A percentile compares a stretch with the other conserved stretches of the same genome.
phyloP scores from a whole-genome alignment of 1,140 invertebrate species.

The Spodoptera frugiperda region DNA sequence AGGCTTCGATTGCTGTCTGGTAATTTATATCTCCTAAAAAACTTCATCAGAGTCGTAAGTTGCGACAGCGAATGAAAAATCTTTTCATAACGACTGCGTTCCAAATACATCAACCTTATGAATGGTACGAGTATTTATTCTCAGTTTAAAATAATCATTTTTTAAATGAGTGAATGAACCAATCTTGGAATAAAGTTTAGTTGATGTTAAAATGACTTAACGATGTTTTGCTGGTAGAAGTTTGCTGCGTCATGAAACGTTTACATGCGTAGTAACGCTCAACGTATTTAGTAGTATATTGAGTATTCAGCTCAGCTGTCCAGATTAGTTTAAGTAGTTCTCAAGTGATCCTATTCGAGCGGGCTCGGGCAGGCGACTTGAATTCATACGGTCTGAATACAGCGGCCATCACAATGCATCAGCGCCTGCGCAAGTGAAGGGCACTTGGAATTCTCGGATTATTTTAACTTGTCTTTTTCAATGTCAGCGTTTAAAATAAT shows the following conservation, averaged over 20 bases:
- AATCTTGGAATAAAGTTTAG: not conserved
- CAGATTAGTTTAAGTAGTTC: constrained; percentile 41
- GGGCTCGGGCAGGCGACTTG: constrained; percentile 66
- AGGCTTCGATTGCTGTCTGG: constrained; percentile 16
- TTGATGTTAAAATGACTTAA: not conserved
- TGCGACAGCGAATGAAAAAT: constrained; percentile 30
- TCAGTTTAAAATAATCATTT: not conserved
- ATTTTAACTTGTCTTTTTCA: constrained; percentile 85
- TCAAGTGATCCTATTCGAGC: constrained; percentile 59
- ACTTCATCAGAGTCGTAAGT: constrained; percentile 13
- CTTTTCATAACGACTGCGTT: constrained; percentile 36
- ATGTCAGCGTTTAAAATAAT: constrained; percentile 86
- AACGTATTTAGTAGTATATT: constrained; percentile 32
- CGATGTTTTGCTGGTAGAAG: not conserved
- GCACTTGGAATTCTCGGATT: constrained; percentile 83
- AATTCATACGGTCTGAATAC: constrained; percentile 80
- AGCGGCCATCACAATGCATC: constrained; percentile 83
- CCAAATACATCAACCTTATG: constrained; percentile 29
- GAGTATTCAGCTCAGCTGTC: constrained; percentile 40
- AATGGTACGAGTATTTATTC: constrained; percentile 29
- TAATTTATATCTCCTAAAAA: constrained; percentile 35
- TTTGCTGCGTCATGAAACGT: not conserved
- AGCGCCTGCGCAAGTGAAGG: constrained; percentile 81
- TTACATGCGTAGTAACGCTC: not conserved
- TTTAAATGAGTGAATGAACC: not conserved